These are phyloP conservation scores for Fissipunctia ypsillon DNA, from an alignment of 2,888 invertebrate genomes.

Conservation along the genomic window DNA sequence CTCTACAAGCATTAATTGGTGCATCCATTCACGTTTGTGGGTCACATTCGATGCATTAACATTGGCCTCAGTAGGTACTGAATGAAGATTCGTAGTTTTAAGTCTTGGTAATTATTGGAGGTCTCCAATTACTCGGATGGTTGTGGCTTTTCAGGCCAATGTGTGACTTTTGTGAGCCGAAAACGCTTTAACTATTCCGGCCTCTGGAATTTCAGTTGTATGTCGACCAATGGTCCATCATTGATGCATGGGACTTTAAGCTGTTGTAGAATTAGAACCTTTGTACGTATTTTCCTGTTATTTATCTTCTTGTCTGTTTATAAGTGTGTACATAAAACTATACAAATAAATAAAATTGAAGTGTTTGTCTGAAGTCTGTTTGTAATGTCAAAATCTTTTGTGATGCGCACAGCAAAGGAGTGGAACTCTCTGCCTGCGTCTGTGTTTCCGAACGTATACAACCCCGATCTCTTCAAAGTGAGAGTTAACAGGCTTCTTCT, in stretches of 20 bases:
- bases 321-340: too few species aligned
- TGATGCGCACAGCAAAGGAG: too few species aligned
- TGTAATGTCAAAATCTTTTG: too few species aligned
- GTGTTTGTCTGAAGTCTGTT: too few species aligned
- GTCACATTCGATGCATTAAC: conserved; percentile 58
- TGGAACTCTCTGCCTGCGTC: too few species aligned
- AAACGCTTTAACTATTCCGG: conserved; percentile 8
- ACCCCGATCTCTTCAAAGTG: too few species aligned
- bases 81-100: conserved; percentile 36
- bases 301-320: too few species aligned
- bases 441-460: too few species aligned
- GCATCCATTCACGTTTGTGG: conserved; percentile 58
- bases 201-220: background rate
- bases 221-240: background rate
- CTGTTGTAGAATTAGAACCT: conserved; percentile 4
- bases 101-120: conserved; percentile 36
- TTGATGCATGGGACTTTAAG: conserved; percentile 25
- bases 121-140: conserved; percentile 31
- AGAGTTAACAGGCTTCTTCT: too few species aligned
- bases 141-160: conserved; percentile 26
- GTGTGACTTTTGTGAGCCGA: conserved; percentile 26
- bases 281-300: too few species aligned
- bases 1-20: conserved; percentile 61
- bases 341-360: too few species aligned
- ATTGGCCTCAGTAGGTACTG: conserved; percentile 34